These are phyloP conservation scores for Prietella phreatophila DNA, from an alignment of 2,113 vertebrate genomes.

Conservation along the genomic window DNA sequence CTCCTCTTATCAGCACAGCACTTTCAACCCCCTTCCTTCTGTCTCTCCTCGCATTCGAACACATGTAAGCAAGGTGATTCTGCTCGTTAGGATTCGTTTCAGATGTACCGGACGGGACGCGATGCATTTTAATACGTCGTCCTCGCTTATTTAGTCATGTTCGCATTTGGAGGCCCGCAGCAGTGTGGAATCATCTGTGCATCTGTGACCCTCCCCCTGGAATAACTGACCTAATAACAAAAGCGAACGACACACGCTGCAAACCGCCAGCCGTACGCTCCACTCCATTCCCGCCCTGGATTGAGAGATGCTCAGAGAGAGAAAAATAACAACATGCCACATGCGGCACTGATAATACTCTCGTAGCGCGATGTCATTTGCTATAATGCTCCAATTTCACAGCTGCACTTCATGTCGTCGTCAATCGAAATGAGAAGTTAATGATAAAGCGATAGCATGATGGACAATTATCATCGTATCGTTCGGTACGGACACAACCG, in stretches of 20 bases:
- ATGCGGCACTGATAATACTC: not conserved
- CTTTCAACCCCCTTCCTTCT: conserved; percentile 16
- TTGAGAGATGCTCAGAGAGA: not conserved
- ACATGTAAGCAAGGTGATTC: conserved; percentile 43
- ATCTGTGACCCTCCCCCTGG: conserved; percentile 60
- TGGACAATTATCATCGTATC: not conserved
- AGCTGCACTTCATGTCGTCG: not conserved
- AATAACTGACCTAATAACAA: conserved; percentile 67
- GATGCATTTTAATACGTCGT: not conserved
- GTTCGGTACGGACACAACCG: not conserved
- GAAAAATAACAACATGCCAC: not conserved
- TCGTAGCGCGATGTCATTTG: not conserved
- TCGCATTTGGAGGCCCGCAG: conserved; percentile 20
- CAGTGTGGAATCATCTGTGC: conserved; percentile 52
- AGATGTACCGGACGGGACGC: conserved; percentile 13
- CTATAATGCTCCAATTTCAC: not conserved
- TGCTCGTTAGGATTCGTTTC: conserved; percentile 42
- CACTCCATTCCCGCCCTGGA: conserved; percentile 47
- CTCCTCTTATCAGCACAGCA: conserved; percentile 41
- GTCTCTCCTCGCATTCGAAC: conserved; percentile 31
- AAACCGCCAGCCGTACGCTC: not conserved
- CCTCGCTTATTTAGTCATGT: conserved; percentile 10
- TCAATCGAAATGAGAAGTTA: not conserved
- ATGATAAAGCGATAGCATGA: not conserved
- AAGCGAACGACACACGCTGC: conserved; percentile 52